These are phyloP conservation scores for Characodon lateralis DNA, from an alignment of 2,797 vertebrate species.

Conservation along the genomic window DNA sequence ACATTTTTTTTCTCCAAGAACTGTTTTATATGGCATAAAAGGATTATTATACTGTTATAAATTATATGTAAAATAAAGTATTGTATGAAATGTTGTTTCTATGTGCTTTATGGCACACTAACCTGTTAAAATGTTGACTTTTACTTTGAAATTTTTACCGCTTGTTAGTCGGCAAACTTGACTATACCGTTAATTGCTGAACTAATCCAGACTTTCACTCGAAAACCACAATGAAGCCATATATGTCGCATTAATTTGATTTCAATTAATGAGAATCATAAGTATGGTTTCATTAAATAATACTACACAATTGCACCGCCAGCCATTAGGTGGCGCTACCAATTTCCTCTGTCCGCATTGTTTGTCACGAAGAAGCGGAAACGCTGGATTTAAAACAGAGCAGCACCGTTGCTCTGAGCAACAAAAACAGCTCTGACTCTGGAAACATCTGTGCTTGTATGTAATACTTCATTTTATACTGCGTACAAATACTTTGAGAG, in stretches of 20 bases:
- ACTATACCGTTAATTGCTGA: neutral
- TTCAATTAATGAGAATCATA: neutral
- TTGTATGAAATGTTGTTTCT: accelerated
- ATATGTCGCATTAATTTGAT: neutral
- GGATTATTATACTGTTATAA: accelerated
- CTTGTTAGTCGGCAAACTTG: neutral
- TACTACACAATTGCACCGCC: accelerated
- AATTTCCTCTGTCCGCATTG: accelerated
- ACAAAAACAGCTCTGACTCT: accelerated
- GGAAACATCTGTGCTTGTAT: slow-evolving; percentile 9
- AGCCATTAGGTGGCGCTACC: slow-evolving; percentile 33
- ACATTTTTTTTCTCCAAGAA: slow-evolving; percentile 18
- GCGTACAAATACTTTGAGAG: neutral
- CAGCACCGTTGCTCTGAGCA: accelerated
- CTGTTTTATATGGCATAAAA: too few relatives aligned
- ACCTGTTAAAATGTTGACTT: neutral
- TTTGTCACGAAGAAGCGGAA: slow-evolving; percentile 44
- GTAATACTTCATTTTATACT: neutral
- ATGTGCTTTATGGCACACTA: neutral
- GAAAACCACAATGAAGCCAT: neutral
- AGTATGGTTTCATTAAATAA: neutral
- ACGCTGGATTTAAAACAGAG: slow-evolving; percentile 59
- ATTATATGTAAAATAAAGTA: neutral
- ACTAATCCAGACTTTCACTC: neutral
- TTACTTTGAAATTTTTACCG: slow-evolving; percentile 40